Evolutionary conservation across 2,113 vertebrate species (phyloP).

Genomic region (Leptobrachium ailaonicum): DNA sequence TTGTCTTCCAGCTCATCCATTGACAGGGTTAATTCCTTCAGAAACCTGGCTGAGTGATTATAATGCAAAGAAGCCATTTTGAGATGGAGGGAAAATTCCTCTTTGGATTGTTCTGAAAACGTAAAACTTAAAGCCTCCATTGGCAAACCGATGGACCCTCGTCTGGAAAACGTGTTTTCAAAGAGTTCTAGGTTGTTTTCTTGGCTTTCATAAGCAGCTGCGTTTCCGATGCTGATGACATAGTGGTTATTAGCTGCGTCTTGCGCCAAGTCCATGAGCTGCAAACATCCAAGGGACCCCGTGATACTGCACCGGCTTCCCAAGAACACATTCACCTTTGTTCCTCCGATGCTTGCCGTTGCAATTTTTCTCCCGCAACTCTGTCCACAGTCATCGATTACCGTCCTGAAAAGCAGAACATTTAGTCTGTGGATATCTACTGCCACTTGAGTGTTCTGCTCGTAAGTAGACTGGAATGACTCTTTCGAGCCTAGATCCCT

Average conservation of each 20-base stretch:
- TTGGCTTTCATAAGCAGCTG: constrained; percentile 68
- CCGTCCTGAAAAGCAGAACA: constrained; percentile 86
- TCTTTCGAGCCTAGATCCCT: constrained; percentile 67
- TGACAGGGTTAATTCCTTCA: constrained; percentile 88
- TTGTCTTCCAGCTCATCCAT: constrained; percentile 95
- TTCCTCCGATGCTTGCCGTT: constrained; percentile 89
- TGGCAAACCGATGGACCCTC: constrained; percentile 61
- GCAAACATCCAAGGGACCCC: constrained; percentile 90
- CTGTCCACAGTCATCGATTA: constrained; percentile 78
- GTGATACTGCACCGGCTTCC: constrained; percentile 81
- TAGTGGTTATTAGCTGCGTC: constrained; percentile 84
- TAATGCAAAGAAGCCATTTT: constrained; percentile 96
- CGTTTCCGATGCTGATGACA: constrained; percentile 91
- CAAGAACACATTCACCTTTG: constrained; percentile 92
- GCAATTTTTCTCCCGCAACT: constrained; percentile 93
- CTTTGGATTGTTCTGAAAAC: constrained; percentile 79
- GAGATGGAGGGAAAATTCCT: constrained; percentile 85
- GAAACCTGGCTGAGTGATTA: constrained; percentile 92
- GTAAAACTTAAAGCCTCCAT: constrained; percentile 87
- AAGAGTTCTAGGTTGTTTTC: constrained; percentile 56
- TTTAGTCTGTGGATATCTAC: constrained; percentile 96
- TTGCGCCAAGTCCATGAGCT: constrained; percentile 88
- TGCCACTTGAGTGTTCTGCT: constrained; percentile 88
- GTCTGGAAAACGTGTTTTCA: constrained; percentile 62
- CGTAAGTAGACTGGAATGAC: constrained; percentile 82